Percentiles rank a stretch among this genome's conserved stretches.
Conservation (phyloP, 2,797 vertebrate genomes). For the Natrix natrix region DNA sequence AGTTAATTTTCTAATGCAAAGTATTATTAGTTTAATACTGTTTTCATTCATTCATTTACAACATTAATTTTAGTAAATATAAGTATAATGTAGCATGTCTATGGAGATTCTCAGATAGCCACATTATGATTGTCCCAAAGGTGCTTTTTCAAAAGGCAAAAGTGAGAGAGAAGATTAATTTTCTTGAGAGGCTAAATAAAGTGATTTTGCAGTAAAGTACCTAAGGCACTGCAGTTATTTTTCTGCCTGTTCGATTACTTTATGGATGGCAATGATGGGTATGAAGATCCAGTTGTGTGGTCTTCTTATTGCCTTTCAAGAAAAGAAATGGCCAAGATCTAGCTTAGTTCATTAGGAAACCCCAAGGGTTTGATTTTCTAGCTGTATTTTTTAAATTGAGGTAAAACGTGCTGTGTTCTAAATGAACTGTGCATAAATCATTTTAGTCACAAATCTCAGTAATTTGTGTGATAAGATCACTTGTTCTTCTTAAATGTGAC, state of each 20-base stretch:
- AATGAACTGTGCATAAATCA: constrained; percentile 55
- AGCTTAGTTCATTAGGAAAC: not conserved
- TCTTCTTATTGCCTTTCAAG: not conserved
- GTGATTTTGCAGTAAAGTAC: not conserved
- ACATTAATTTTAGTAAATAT: not conserved
- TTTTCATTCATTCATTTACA: not conserved
- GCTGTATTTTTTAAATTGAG: not conserved
- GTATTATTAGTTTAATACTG: not conserved
- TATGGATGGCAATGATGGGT: not conserved
- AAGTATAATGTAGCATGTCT: not conserved
- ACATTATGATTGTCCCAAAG: not conserved
- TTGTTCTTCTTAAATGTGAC: constrained; percentile 50
- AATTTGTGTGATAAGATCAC: constrained; percentile 21
- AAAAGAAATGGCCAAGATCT: not conserved
- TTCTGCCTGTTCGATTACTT: not conserved
- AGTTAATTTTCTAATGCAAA: not conserved
- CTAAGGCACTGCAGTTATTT: not conserved
- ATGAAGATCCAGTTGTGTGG: not conserved
- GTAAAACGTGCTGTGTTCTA: constrained; percentile 51
- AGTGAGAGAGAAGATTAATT: not conserved
- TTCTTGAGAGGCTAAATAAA: not conserved
- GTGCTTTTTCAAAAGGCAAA: not conserved
- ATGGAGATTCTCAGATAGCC: not conserved
- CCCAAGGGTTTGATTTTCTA: constrained; percentile 21
- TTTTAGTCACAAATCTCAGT: constrained; percentile 52